These are phyloP conservation scores for Rhaphigaster nebulosa DNA, from an alignment of 2,888 invertebrate genomes.

Conservation along the genomic window DNA sequence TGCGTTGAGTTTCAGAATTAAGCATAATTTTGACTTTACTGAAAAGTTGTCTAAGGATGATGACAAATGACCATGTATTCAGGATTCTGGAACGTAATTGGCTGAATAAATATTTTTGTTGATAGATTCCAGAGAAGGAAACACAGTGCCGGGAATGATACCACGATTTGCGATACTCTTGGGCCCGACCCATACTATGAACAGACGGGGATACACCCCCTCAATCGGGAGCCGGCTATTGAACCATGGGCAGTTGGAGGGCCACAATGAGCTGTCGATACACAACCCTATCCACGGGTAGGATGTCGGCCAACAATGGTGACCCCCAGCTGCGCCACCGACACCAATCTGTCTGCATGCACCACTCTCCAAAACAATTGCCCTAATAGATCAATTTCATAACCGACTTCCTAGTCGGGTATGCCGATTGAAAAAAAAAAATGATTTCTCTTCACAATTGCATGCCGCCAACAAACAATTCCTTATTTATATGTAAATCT, in stretches of 20 bases:
- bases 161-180: background rate
- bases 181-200: background rate
- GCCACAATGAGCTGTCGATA: constrained; percentile 40
- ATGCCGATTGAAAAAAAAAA: background rate
- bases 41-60: too few relatives aligned
- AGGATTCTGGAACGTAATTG: too few relatives aligned
- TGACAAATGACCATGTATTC: too few relatives aligned
- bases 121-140: background rate
- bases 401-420: background rate
- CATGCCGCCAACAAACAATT: background rate
- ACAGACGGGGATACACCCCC: background rate
- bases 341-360: background rate
- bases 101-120: too few relatives aligned
- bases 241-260: constrained; percentile 17
- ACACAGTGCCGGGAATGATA: background rate
- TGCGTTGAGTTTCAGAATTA: too few relatives aligned
- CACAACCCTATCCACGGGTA: constrained; percentile 24
- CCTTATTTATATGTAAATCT: background rate
- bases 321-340: background rate
- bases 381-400: constrained; percentile 12
- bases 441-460: background rate
- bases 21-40: too few relatives aligned
- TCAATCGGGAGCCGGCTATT: background rate
- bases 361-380: background rate
- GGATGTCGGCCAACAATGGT: constrained; percentile 41